Evolutionary conservation across 2,888 invertebrate genomes (phyloP).

Genomic region (Oscheius myriophilus): DNA sequence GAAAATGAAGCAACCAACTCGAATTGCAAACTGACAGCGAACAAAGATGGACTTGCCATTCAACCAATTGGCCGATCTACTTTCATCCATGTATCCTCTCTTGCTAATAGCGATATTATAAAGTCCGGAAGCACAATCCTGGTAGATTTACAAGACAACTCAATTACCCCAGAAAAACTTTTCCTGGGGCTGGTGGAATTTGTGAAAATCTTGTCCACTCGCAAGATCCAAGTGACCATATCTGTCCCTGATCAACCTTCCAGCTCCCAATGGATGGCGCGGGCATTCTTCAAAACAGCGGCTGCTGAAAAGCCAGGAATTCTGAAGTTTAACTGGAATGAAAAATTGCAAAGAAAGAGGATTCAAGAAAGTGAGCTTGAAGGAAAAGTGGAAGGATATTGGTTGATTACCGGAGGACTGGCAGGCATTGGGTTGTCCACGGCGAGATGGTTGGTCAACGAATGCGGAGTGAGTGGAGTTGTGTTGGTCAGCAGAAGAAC

Average conservation of each 20-base stretch:
- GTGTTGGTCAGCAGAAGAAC: conserved; percentile 49
- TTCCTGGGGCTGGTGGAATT: conserved; percentile 12
- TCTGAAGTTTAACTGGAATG: conserved; percentile 43
- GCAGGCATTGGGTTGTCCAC: conserved; percentile 63
- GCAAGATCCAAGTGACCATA: neutral
- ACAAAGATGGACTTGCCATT: conserved; percentile 1
- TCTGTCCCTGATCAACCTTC: neutral
- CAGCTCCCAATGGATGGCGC: conserved; percentile 33
- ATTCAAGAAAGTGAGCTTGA: conserved; percentile 18
- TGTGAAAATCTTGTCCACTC: neutral
- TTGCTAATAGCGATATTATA: no score
- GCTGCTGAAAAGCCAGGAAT: conserved; percentile 47
- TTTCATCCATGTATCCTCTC: no score
- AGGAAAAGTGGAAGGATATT: conserved; percentile 29
- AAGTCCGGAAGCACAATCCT: neutral
- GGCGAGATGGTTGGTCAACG: conserved; percentile 46
- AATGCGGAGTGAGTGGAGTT: conserved; percentile 39
- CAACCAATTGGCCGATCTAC: no score
- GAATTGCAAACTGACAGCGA: conserved; percentile 5
- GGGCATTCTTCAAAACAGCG: conserved; percentile 50
- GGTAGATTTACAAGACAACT: conserved; percentile 3
- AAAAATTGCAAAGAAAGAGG: conserved; percentile 40
- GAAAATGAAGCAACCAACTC: conserved; percentile 25
- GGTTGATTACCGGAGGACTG: conserved; percentile 66
- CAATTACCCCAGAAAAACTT: neutral